Conservation (phyloP, 2,888 invertebrate species). For the Lamellibrachia columna region DNA sequence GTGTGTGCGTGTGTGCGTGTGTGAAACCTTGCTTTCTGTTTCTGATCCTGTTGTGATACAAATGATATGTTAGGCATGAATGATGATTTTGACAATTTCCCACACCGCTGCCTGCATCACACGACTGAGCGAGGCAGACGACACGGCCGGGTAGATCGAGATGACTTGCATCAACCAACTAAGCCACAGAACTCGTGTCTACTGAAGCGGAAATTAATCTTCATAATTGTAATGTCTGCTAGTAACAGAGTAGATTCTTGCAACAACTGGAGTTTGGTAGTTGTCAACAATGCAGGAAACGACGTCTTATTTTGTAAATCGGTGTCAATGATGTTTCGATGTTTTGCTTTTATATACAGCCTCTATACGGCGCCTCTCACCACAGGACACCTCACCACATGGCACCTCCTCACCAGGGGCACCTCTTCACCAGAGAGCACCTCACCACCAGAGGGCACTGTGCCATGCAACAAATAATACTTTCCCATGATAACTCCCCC, state of each 20-base stretch:
- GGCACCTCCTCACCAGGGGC: no score
- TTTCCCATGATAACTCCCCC: no score
- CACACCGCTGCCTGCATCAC: neutral
- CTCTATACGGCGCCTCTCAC: no score
- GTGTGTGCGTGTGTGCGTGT: conserved; percentile 23
- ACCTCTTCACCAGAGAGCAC: no score
- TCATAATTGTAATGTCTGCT: neutral
- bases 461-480: no score
- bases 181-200: neutral
- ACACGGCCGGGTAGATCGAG: neutral
- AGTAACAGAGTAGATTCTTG: neutral
- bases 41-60: neutral
- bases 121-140: neutral
- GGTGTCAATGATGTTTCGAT: no score
- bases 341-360: no score
- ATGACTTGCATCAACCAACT: neutral
- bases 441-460: no score
- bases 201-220: neutral
- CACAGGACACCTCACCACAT: no score
- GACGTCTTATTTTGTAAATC: no score
- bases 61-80: neutral
- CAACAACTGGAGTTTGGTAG: no score
- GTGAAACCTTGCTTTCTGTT: neutral
- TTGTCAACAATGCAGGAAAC: no score
- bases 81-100: neutral